Conservation (phyloP, 1,140 invertebrate species). For the Philopotamus ludificatus region DNA sequence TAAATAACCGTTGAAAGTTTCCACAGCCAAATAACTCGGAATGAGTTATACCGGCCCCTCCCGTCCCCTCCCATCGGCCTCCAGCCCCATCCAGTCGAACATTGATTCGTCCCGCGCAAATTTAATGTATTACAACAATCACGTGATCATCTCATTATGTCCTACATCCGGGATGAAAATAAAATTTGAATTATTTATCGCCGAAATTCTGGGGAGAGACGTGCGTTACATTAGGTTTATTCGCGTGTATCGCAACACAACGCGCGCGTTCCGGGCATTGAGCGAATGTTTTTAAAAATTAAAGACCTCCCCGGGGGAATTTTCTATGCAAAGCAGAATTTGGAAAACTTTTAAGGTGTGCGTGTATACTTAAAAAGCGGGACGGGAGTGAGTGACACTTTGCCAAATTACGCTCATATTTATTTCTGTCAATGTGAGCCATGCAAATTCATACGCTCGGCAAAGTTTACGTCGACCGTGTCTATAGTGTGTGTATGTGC, state of each 20-base stretch:
- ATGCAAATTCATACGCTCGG: no score
- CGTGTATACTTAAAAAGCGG: neutral
- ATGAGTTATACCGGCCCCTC: neutral
- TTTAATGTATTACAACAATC: no score
- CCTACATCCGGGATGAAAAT: no score
- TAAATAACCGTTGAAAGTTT: conserved; percentile 23
- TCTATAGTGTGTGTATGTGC: no score
- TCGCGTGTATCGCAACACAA: no score
- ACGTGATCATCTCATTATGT: no score
- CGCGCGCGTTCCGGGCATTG: neutral
- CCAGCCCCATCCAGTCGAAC: neutral
- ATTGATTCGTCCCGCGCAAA: neutral
- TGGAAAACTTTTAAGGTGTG: neutral
- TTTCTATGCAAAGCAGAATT: neutral
- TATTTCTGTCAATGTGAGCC: neutral
- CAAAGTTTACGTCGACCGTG: no score
- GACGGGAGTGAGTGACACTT: neutral
- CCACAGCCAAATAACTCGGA: conserved; percentile 12
- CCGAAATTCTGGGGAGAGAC: no score
- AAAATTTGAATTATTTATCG: no score
- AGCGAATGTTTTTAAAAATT: neutral
- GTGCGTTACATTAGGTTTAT: no score
- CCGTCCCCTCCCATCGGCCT: neutral
- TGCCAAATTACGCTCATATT: neutral
- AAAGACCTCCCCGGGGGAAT: neutral